phyloP scores from a whole-genome alignment of 2,113 vertebrate genomes.

The Junco hyemalis region DNA sequence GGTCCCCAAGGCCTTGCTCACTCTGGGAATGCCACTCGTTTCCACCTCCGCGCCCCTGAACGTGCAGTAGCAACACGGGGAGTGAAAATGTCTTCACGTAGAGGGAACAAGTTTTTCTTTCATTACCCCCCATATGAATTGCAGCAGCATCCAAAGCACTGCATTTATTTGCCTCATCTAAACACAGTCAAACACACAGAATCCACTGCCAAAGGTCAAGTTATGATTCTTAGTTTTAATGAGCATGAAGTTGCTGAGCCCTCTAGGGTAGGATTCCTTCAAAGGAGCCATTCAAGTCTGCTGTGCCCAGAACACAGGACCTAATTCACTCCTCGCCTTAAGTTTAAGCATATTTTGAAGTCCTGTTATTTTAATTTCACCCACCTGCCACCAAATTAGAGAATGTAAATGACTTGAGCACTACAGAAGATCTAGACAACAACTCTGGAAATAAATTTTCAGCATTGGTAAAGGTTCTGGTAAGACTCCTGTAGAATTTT shows the following conservation, averaged over 20 bases:
- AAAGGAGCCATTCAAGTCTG: neutral
- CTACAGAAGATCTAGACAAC: neutral
- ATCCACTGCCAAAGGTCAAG: constrained; percentile 11
- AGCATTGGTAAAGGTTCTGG: neutral
- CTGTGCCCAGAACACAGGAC: neutral
- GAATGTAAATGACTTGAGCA: neutral
- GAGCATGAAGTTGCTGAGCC: neutral
- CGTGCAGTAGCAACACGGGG: neutral
- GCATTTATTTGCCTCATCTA: neutral
- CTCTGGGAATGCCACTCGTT: neutral
- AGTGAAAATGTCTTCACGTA: neutral
- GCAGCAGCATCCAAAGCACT: neutral
- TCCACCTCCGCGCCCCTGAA: neutral
- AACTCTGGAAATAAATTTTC: neutral
- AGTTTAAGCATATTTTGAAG: neutral
- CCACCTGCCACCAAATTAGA: neutral
- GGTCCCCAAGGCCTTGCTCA: neutral
- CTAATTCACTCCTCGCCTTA: neutral
- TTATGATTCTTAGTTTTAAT: constrained; percentile 27
- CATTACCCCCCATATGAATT: neutral
- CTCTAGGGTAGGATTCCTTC: constrained; percentile 3
- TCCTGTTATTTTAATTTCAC: neutral
- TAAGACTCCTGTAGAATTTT: neutral
- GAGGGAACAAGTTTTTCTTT: neutral
- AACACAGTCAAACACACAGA: neutral